Conservation (phyloP, 2,888 invertebrate genomes). For the Rhamphomyia laevipes region DNA sequence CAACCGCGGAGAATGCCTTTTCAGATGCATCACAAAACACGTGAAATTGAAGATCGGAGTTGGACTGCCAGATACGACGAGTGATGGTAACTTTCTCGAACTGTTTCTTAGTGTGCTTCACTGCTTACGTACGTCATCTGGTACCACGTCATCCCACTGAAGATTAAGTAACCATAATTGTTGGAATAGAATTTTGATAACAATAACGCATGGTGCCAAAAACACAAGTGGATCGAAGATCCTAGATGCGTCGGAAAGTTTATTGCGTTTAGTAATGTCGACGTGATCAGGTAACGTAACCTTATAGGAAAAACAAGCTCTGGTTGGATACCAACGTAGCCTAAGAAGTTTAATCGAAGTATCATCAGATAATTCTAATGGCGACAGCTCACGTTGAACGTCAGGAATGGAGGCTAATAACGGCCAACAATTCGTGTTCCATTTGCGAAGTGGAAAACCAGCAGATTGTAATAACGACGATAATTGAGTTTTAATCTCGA, state of each 20-base stretch:
- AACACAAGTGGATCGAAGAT: constrained; percentile 9
- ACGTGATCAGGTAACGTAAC: neutral
- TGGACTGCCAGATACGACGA: too few relatives aligned
- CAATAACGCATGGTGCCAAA: constrained; percentile 9
- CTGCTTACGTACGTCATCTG: too few relatives aligned
- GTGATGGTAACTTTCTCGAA: too few relatives aligned
- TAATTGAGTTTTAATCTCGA: too few relatives aligned
- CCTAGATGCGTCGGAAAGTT: neutral
- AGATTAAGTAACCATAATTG: constrained; percentile 8
- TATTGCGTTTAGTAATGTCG: neutral
- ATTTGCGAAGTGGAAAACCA: constrained; percentile 2
- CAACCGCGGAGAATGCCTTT: too few relatives aligned
- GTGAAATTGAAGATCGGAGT: neutral
- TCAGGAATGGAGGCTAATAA: neutral
- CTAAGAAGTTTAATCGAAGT: neutral
- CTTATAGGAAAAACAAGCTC: neutral
- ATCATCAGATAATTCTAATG: too few relatives aligned
- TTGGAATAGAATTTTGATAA: constrained; percentile 13
- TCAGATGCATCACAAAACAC: neutral
- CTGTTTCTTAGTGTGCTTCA: too few relatives aligned
- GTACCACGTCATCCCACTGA: too few relatives aligned
- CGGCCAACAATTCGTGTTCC: constrained; percentile 6
- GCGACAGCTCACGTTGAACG: too few relatives aligned
- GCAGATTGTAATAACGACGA: too few relatives aligned
- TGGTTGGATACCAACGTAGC: constrained; percentile 1